Evolutionary conservation across 2,888 invertebrate species (phyloP), one percentile per base, ranked within the genome.

Genomic region (Magallana nippona): DNA sequence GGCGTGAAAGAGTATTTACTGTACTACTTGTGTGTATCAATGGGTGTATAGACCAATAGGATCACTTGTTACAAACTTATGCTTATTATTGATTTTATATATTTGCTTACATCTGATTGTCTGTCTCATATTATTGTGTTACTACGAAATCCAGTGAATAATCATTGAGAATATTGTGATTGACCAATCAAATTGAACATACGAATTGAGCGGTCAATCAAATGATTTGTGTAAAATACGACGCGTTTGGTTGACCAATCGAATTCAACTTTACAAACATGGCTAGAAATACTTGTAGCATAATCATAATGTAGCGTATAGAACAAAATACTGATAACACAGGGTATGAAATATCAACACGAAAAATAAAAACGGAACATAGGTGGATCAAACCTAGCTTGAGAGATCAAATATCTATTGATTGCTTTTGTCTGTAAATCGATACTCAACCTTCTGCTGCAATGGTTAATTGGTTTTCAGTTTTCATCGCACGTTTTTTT

Each of bases 81-180:
- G 79, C 79, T 79, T 56, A 79, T 19, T 57, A 79, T 58, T 57
- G 27, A 57, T 57, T 79, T 79, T 79, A 79, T 56, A 56, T 79
- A 79, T 57, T 44, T 55, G 78, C 78, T 78, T 78, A 27, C 57
- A 57, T 27, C 57, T 79, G 27, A 71, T 56, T 79, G 79, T 79
- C 79, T 79, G 79, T 79, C 79, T 79, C 79, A 79, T 79, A 71
- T 71, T 22, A 71, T 15, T 71, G 71, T 71, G 71, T 71, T 71
- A 71, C 71, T 27, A 71, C 13, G 71, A 71, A 71, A 71, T 71
- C 71, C 71, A 71, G 71, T 71, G 71, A 71, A 27, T 27, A 71
- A 71, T 71, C 71, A 71, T 71, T 71, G 71, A 71, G 71, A 10
- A 63, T 44, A 44, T 63, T 63, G 13, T 63, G 71, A 71, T 71